These are phyloP conservation scores for Bufo bufo DNA, from an alignment of 2,113 vertebrate species.

Conservation along the genomic window DNA sequence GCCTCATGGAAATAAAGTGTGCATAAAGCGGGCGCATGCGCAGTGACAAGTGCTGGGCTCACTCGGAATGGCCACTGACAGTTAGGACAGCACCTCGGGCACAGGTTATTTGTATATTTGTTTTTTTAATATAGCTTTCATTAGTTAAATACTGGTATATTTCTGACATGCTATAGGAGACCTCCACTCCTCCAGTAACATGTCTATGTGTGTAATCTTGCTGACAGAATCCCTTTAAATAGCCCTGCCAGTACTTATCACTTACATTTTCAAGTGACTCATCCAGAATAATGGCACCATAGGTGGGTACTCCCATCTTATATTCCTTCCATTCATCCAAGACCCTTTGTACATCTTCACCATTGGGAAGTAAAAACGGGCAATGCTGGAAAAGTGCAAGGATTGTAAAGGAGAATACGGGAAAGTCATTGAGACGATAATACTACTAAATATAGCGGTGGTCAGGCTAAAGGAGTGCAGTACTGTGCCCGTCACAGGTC, in stretches of 20 bases:
- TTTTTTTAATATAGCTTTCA: no score
- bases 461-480: neutral
- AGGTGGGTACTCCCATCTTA: constrained; percentile 98
- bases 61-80: no score
- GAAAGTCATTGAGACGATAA: neutral
- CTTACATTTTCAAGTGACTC: constrained; percentile 93
- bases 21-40: no score
- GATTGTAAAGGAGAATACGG: constrained; percentile 74
- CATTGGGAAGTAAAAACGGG: constrained; percentile 94
- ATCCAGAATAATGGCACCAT: constrained; percentile 97
- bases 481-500: no score
- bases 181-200: no score
- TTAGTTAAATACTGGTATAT: no score
- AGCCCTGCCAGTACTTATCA: constrained; percentile 18
- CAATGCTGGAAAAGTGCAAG: constrained; percentile 92
- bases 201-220: no score
- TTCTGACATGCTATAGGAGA: no score
- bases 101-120: no score
- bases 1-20: no score
- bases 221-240: neutral
- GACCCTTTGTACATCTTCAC: constrained; percentile 95
- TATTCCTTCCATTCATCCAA: constrained; percentile 98
- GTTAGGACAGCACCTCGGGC: no score
- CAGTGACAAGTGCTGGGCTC: no score
- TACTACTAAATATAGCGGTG: neutral